Evolutionary conservation across 2,797 vertebrate species (phyloP).

Genomic region (Smutsia gigantea): DNA sequence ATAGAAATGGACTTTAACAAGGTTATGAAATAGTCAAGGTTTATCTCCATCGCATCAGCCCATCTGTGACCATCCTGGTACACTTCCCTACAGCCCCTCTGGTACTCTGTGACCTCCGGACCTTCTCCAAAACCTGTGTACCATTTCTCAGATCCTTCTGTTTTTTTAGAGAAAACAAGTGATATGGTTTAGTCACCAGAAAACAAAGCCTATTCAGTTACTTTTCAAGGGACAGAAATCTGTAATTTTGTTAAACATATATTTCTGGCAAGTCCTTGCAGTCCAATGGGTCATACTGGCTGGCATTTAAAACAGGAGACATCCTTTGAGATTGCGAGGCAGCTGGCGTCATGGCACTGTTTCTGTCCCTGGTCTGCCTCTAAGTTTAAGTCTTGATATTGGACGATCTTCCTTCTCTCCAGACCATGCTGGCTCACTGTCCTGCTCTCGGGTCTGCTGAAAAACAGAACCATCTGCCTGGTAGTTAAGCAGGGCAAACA

Average conservation of each 20-base stretch:
- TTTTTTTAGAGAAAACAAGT: background rate
- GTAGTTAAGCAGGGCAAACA: background rate
- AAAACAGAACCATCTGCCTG: background rate
- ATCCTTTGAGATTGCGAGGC: background rate
- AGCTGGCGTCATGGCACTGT: background rate
- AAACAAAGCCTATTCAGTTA: background rate
- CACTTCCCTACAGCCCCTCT: too few species aligned
- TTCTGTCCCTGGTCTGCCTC: background rate
- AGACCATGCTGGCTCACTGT: background rate
- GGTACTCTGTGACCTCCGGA: background rate
- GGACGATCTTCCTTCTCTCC: background rate
- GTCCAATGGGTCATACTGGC: background rate
- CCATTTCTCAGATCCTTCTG: background rate
- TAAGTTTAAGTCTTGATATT: background rate
- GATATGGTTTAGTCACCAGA: background rate
- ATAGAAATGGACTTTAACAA: background rate
- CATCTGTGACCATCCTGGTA: background rate
- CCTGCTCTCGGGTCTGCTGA: background rate
- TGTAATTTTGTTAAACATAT: background rate
- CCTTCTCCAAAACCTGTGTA: background rate
- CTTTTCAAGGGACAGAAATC: background rate
- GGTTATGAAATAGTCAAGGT: background rate
- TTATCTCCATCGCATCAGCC: fast-evolving
- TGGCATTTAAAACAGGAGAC: background rate
- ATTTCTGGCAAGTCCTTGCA: background rate